These are phyloP conservation scores for Tanypteryx hageni DNA, from an alignment of 2,888 invertebrate genomes.

Conservation along the genomic window DNA sequence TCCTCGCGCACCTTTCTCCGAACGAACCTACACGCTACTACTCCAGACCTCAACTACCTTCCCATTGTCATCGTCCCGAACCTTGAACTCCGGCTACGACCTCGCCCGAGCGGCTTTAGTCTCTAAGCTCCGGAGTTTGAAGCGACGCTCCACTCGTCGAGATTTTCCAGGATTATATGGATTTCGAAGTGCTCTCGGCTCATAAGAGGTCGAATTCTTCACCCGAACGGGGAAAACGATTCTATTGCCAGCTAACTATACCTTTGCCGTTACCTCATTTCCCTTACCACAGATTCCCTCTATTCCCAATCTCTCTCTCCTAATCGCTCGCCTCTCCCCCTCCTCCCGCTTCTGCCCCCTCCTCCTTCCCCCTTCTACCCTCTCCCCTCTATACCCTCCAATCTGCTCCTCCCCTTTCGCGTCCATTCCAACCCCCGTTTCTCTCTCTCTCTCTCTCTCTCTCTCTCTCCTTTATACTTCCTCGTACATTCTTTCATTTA, in stretches of 20 bases:
- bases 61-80: slow-evolving; percentile 6
- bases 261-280: too few species aligned
- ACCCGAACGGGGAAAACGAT: neutral
- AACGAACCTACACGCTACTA: slow-evolving; percentile 7
- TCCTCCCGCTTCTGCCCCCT: neutral
- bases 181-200: neutral
- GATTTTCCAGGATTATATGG: slow-evolving; percentile 15
- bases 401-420: neutral
- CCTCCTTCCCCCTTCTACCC: neutral
- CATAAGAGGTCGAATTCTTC: neutral
- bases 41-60: neutral
- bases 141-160: neutral
- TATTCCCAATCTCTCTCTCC: too few species aligned
- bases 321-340: too few species aligned
- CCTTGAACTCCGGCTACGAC: neutral
- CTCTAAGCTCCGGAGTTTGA: slow-evolving; percentile 1
- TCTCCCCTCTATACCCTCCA: too few species aligned
- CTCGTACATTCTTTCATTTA: too few species aligned
- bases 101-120: neutral
- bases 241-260: slow-evolving; percentile 9
- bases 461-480: too few species aligned
- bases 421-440: neutral
- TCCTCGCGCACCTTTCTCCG: neutral
- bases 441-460: neutral
- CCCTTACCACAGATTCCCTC: too few species aligned